Base-by-base conservation (phyloP, 2,888 invertebrate genomes). In the Nymphalis urticae region DNA sequence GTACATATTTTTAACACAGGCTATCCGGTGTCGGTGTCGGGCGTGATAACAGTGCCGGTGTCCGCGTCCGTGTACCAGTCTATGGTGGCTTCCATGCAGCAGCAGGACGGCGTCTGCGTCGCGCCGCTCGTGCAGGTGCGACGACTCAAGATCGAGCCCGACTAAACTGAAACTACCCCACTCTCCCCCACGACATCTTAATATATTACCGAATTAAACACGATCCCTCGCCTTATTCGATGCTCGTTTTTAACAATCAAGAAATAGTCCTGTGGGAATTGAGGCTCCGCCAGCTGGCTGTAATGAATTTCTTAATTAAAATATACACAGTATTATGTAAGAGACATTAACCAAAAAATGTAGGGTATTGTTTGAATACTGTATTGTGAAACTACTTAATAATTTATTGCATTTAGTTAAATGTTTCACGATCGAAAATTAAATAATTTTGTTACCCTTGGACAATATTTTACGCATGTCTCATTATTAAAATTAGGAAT, bases 61-160 rank as follows among this genome's bases (percentile, higher is more conserved):
- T 97, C 97, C 56, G 97, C 97, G 69, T 97, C 97, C 73, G 97
- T 98, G 96, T 98, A 98, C 93, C 98, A 98, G 93, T 97, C 97
- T 71, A 98, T 98, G 94, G 97, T 98, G 84, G 97, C 98, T 67
- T 97, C 97, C 87, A 97, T 97, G 86, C 96, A 97, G 86, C 95
- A 95, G 83, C 93, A 96, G 76, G 97, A 97, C 86, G 97, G 96
- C 80, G 96, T 97, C 80, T 97, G 97, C 92, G 95, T 97, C 71
- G 95, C 96, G 72, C 97, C 96, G 78, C 95, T 97, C 91, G 95
- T 96, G 79, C 96, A 97, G 94, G 97, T 97, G 68, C 70, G 67
- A 59, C 21, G 65, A 1, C 59, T 88, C 74, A 71, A 66, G 69
- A 67, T 47, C 64, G 64, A 64, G 19, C 64, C 19, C 53, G 50